These are phyloP conservation scores for Prunella strophiata DNA, from an alignment of 2,797 vertebrate genomes.

Conservation along the genomic window DNA sequence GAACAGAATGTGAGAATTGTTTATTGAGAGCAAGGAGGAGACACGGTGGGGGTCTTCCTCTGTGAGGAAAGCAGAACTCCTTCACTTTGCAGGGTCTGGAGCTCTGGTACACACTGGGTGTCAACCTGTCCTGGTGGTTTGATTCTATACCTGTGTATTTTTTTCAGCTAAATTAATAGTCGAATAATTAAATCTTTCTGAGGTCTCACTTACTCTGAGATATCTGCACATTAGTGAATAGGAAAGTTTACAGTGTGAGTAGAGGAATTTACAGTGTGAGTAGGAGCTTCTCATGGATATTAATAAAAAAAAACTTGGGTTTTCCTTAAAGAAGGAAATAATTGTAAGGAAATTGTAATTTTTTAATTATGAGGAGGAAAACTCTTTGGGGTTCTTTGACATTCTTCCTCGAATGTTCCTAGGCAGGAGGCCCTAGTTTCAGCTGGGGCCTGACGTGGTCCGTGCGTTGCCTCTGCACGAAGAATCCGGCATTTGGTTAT, in stretches of 20 bases:
- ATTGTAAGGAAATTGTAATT: not conserved
- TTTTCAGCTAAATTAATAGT: not conserved
- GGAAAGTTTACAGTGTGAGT: not conserved
- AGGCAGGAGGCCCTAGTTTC: rapidly evolving
- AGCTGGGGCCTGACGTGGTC: rapidly evolving
- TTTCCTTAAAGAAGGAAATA: not conserved
- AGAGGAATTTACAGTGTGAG: not conserved
- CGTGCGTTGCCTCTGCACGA: not conserved
- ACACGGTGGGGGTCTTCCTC: not conserved
- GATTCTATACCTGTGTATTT: not conserved
- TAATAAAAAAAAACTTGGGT: not conserved
- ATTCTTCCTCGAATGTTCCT: not conserved
- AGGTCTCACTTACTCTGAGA: not conserved
- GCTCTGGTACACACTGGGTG: not conserved
- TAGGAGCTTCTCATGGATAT: not conserved
- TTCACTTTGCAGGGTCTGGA: not conserved
- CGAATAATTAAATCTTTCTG: not conserved
- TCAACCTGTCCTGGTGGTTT: not conserved
- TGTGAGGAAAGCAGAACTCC: not conserved
- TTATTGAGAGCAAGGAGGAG: not conserved
- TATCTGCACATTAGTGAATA: not conserved
- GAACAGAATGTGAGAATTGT: not conserved
- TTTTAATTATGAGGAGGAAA: not conserved
- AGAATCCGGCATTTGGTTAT: not conserved
- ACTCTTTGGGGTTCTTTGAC: not conserved